Percentiles rank a stretch among this genome's conserved stretches.
phyloP scores from a whole-genome alignment of 2,888 invertebrate genomes.

The Drosophila multiciliata region DNA sequence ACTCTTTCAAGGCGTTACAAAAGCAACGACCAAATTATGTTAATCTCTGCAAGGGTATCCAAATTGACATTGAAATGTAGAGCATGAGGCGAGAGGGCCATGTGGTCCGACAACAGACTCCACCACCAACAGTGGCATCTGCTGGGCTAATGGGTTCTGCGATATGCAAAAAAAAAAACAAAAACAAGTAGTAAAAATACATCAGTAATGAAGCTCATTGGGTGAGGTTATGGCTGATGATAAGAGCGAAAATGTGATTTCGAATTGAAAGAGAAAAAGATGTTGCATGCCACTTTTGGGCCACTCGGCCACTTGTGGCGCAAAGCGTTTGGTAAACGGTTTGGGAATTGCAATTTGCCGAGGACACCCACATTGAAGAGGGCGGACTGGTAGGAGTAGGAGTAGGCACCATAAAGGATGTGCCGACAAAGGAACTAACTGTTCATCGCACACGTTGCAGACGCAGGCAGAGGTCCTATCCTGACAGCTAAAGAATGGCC shows the following conservation, averaged over 20 bases:
- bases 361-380: slow-evolving; percentile 68
- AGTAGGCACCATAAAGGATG: slow-evolving; percentile 61
- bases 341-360: slow-evolving; percentile 16
- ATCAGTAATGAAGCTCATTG: slow-evolving; percentile 32
- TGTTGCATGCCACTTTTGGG: slow-evolving; percentile 3
- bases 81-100: slow-evolving; percentile 54
- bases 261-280: slow-evolving; percentile 17
- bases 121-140: slow-evolving; percentile 34
- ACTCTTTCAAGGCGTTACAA: background rate
- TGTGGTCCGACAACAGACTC: slow-evolving; percentile 39
- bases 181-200: background rate
- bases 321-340: slow-evolving; percentile 70
- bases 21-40: background rate
- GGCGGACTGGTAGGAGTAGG: slow-evolving; percentile 6
- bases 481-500: slow-evolving; percentile 77
- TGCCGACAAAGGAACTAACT: slow-evolving; percentile 78
- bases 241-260: slow-evolving; percentile 33
- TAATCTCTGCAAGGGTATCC: background rate
- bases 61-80: slow-evolving; percentile 75
- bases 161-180: slow-evolving; percentile 55
- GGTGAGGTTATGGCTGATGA: slow-evolving; percentile 61
- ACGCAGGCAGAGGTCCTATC: slow-evolving; percentile 59
- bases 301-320: slow-evolving; percentile 65
- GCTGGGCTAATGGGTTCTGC: slow-evolving; percentile 47
- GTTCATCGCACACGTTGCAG: slow-evolving; percentile 78